Percentiles rank a stretch among this genome's conserved stretches.
These are phyloP conservation scores for Mus spicilegus DNA, from an alignment of 2,113 vertebrate species.

Conservation along the genomic window DNA sequence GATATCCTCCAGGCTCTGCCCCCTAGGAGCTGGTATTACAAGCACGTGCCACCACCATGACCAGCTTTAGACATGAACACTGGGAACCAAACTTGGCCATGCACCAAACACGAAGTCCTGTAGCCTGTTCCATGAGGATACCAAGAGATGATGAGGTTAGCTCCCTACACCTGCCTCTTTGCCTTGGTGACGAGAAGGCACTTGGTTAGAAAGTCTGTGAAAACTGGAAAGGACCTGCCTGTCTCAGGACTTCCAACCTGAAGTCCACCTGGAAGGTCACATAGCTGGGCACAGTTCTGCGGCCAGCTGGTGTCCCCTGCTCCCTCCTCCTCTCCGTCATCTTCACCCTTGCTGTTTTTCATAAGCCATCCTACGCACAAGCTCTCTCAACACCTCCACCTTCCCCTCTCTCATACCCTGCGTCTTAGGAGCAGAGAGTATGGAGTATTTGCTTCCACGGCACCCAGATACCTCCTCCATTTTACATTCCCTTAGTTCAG, in stretches of 20 bases:
- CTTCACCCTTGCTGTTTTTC: background rate
- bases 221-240: background rate
- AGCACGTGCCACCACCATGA: background rate
- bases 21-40: background rate
- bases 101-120: background rate
- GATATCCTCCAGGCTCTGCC: background rate
- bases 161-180: background rate
- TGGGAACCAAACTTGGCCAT: background rate
- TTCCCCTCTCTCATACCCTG: background rate
- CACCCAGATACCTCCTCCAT: background rate
- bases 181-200: background rate
- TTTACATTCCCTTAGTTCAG: background rate
- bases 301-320: background rate
- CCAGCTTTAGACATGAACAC: background rate
- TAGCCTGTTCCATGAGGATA: too few species aligned
- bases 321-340: background rate
- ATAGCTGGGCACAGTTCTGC: rapidly evolving
- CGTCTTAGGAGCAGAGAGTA: background rate
- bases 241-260: background rate
- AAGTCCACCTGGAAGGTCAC: background rate
- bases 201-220: background rate
- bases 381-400: background rate
- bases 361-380: rapidly evolving
- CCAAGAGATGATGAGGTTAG: background rate
- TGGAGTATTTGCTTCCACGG: background rate